Evolutionary conservation across 2,797 vertebrate species (phyloP).

Genomic region (Sebastes cheni): DNA sequence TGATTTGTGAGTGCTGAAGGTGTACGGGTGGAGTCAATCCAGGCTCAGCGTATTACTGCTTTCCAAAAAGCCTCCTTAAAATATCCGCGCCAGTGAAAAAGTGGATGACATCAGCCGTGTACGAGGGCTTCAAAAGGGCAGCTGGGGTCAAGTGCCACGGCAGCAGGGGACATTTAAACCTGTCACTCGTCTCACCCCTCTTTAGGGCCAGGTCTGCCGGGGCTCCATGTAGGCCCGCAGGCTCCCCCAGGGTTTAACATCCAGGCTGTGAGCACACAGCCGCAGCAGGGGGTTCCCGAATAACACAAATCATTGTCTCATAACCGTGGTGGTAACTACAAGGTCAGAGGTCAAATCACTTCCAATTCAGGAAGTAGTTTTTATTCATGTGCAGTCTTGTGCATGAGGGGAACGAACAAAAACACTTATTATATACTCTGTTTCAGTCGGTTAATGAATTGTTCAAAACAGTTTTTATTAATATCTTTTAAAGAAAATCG

Average conservation of each 20-base stretch:
- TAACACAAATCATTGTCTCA: conserved; percentile 54
- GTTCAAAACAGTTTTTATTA: background rate
- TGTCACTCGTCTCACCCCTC: conserved; percentile 7
- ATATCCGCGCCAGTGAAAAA: background rate
- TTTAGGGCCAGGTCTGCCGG: background rate
- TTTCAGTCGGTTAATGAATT: background rate
- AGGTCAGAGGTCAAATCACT: conserved; percentile 54
- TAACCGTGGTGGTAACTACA: background rate
- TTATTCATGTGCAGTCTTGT: background rate
- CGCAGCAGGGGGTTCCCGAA: conserved; percentile 27
- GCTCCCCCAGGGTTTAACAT: conserved; percentile 14
- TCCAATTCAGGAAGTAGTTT: conserved; percentile 33
- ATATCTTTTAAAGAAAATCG: background rate
- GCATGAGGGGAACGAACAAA: background rate
- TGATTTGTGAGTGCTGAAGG: conserved; percentile 22
- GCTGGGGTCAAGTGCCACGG: conserved; percentile 51
- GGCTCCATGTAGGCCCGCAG: background rate
- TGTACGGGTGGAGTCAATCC: background rate
- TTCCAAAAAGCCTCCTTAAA: background rate
- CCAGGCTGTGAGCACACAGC: conserved; percentile 22
- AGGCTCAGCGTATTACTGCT: background rate
- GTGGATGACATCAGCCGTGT: conserved; percentile 11
- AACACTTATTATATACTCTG: background rate
- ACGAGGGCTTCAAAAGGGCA: background rate
- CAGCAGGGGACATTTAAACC: conserved; percentile 45